Conservation (phyloP, 2,888 invertebrate species). For the Thymelicus sylvestris region DNA sequence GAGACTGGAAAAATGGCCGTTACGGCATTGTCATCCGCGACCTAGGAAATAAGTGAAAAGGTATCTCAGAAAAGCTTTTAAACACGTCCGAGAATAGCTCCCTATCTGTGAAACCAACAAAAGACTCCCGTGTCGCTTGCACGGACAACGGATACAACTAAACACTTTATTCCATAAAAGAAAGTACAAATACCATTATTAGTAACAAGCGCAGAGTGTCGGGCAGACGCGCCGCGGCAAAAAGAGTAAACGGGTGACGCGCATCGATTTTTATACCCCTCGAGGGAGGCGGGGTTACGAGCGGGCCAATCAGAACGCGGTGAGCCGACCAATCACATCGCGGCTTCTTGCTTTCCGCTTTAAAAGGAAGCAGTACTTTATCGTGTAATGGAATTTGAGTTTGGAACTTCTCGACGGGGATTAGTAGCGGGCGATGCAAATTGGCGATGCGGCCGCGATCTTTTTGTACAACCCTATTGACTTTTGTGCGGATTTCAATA, state of each 20-base stretch:
- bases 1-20: constrained; percentile 51
- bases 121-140: constrained; percentile 71
- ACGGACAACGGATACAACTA: constrained; percentile 78
- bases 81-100: constrained; percentile 64
- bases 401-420: constrained; percentile 69
- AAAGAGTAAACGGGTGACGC: constrained; percentile 65
- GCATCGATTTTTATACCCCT: constrained; percentile 84
- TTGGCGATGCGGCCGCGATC: constrained; percentile 59
- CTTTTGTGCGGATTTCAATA: constrained; percentile 33
- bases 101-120: constrained; percentile 68
- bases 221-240: constrained; percentile 69
- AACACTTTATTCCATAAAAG: constrained; percentile 79
- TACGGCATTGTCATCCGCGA: constrained; percentile 49
- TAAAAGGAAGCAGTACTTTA: constrained; percentile 60
- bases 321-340: constrained; percentile 77
- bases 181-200: constrained; percentile 79
- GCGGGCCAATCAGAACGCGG: constrained; percentile 77
- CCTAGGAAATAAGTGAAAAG: constrained; percentile 68
- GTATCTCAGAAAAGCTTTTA: constrained; percentile 64
- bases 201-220: constrained; percentile 77
- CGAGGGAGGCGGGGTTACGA: constrained; percentile 75
- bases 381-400: constrained; percentile 82
- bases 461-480: constrained; percentile 46
- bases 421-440: constrained; percentile 69
- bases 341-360: constrained; percentile 71